Percentiles rank a stretch among this genome's conserved stretches.
phyloP scores from a whole-genome alignment of 1,140 invertebrate genomes.

The Neodiprion lecontei region DNA sequence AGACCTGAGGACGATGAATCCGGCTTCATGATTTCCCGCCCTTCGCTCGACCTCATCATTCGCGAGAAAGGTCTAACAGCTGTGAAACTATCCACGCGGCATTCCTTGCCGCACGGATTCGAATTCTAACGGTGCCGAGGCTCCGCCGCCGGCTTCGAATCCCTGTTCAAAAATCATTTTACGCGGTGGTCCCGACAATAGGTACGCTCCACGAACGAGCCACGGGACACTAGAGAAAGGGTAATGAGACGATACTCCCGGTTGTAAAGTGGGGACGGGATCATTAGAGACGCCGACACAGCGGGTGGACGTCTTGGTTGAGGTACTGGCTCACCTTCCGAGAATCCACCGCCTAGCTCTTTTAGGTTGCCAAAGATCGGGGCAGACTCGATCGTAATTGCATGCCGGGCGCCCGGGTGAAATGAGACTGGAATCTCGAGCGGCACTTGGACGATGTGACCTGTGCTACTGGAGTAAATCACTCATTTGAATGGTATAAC shows the following conservation, averaged over 20 bases:
- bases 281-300: slow-evolving; percentile 5
- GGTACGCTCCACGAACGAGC: neutral
- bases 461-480: too few relatives aligned
- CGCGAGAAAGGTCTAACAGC: neutral
- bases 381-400: neutral
- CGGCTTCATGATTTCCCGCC: neutral
- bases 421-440: neutral
- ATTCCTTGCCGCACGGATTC: too few relatives aligned
- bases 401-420: neutral
- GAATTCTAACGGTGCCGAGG: too few relatives aligned
- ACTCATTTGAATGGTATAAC: too few relatives aligned
- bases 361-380: neutral
- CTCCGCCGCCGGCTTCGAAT: too few relatives aligned
- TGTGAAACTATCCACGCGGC: too few relatives aligned
- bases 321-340: neutral
- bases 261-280: neutral
- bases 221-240: neutral
- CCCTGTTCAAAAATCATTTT: neutral
- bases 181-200: neutral
- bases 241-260: neutral
- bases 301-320: neutral
- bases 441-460: neutral
- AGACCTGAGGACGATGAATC: neutral
- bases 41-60: neutral
- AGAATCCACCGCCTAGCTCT: neutral